phyloP scores from a whole-genome alignment of 2,113 vertebrate species.

The Lutjanus erythropterus region DNA sequence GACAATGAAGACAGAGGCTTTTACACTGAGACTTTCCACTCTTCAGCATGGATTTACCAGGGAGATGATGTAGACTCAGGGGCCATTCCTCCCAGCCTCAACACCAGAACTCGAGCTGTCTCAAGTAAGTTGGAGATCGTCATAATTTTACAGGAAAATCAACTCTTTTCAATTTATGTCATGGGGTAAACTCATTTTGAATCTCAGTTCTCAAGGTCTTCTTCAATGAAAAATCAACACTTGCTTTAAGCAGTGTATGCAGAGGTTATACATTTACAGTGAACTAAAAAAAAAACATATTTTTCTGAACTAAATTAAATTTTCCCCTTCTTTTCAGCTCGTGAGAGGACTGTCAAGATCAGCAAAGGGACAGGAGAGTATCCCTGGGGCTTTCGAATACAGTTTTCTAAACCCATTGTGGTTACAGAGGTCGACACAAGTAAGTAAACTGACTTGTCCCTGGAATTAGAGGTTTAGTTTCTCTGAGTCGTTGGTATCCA shows the following conservation, averaged over 20 bases:
- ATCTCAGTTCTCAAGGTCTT: neutral
- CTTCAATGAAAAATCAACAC: neutral
- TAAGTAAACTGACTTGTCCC: slow-evolving; percentile 80
- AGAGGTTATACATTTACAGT: no score
- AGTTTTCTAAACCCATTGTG: slow-evolving; percentile 94
- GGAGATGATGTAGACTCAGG: slow-evolving; percentile 86
- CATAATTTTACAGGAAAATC: neutral
- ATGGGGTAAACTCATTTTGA: neutral
- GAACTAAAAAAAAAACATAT: neutral
- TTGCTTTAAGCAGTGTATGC: no score
- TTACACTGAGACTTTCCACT: slow-evolving; percentile 94
- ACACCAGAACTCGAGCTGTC: slow-evolving; percentile 83
- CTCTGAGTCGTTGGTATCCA: neutral
- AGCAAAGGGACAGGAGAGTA: slow-evolving; percentile 90
- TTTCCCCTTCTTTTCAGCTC: slow-evolving; percentile 82
- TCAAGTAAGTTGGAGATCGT: slow-evolving; percentile 82
- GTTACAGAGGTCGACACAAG: slow-evolving; percentile 96
- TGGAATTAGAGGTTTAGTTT: neutral
- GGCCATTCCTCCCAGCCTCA: slow-evolving; percentile 84
- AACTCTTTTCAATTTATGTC: neutral
- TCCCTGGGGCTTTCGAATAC: slow-evolving; percentile 94
- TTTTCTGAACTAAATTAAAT: neutral
- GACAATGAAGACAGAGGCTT: slow-evolving; percentile 90
- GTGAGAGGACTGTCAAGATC: slow-evolving; percentile 90
- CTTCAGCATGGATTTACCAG: slow-evolving; percentile 91